These are phyloP conservation scores for Charadrius vociferus DNA, from an alignment of 2,113 vertebrate species.

Conservation along the genomic window DNA sequence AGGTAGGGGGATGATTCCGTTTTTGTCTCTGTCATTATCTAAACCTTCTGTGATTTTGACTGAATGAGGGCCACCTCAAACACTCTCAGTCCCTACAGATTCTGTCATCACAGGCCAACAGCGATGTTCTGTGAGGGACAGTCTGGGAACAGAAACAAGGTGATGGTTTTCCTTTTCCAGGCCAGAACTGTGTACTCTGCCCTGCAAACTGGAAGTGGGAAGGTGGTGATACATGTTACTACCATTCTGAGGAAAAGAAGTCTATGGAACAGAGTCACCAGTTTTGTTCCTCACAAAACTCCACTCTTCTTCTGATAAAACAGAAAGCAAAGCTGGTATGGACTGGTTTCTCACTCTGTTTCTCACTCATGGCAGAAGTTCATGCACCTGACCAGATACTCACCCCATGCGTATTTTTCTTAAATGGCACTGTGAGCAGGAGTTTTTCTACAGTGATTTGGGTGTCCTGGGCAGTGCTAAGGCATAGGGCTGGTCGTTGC, in stretches of 20 bases:
- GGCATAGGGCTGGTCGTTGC: neutral
- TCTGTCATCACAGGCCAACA: neutral
- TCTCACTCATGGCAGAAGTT: neutral
- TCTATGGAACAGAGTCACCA: neutral
- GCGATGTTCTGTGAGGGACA: neutral
- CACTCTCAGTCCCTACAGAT: neutral
- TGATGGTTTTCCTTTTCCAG: neutral
- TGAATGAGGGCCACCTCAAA: neutral
- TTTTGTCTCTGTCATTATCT: neutral
- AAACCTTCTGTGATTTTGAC: neutral
- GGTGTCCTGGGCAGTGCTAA: neutral
- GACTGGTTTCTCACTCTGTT: neutral
- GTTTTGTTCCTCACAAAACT: neutral
- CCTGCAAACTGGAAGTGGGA: neutral
- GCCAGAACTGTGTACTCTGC: neutral
- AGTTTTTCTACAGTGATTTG: neutral
- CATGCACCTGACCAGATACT: neutral
- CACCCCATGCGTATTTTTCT: neutral
- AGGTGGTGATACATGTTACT: neutral
- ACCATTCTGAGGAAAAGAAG: accelerated
- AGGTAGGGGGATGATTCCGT: neutral
- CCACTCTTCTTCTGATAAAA: neutral
- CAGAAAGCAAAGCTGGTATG: neutral
- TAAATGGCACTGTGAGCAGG: neutral
- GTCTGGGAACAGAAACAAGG: neutral